A percentile compares a stretch with the other conserved stretches of the same genome.
Evolutionary conservation across 2,888 invertebrate genomes (phyloP).

Genomic region (Gymnoscelis rufifasciata): DNA sequence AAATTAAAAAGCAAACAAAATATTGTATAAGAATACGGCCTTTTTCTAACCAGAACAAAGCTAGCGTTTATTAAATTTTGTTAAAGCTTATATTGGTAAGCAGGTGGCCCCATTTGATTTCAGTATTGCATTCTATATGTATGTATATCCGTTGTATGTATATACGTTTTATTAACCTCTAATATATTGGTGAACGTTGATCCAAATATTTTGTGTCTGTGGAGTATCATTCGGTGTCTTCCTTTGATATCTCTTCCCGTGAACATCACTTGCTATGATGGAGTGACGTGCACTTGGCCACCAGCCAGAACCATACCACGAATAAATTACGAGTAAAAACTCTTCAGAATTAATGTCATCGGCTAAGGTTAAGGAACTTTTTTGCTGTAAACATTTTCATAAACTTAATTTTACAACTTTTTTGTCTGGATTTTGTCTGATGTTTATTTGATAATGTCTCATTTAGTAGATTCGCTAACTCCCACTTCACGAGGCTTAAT

Average conservation of each 20-base stretch:
- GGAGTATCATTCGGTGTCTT: constrained; percentile 15
- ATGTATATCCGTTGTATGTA: background rate
- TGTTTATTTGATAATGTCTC: background rate
- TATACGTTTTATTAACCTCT: background rate
- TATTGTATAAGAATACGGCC: too few species aligned
- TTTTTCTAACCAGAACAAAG: too few species aligned
- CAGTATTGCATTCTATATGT: background rate
- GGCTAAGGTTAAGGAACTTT: constrained; percentile 28
- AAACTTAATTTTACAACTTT: background rate
- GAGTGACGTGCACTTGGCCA: constrained; percentile 27
- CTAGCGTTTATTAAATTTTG: too few species aligned
- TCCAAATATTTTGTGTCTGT: constrained; percentile 20
- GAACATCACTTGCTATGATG: constrained; percentile 29
- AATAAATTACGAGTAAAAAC: constrained; percentile 21
- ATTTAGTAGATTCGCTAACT: background rate
- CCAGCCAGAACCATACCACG: constrained; percentile 24
- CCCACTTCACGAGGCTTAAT: background rate
- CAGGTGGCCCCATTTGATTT: too few species aligned
- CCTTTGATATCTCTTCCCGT: constrained; percentile 27
- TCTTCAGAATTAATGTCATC: constrained; percentile 23
- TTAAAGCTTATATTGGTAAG: too few species aligned
- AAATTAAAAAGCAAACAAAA: too few species aligned
- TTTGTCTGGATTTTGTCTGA: background rate
- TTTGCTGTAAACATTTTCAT: constrained; percentile 11
- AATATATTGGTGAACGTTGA: constrained; percentile 5